Evolutionary conservation across 2,888 invertebrate species (phyloP), one percentile per base, ranked within the genome.

Genomic region (Epiblema foenella): DNA sequence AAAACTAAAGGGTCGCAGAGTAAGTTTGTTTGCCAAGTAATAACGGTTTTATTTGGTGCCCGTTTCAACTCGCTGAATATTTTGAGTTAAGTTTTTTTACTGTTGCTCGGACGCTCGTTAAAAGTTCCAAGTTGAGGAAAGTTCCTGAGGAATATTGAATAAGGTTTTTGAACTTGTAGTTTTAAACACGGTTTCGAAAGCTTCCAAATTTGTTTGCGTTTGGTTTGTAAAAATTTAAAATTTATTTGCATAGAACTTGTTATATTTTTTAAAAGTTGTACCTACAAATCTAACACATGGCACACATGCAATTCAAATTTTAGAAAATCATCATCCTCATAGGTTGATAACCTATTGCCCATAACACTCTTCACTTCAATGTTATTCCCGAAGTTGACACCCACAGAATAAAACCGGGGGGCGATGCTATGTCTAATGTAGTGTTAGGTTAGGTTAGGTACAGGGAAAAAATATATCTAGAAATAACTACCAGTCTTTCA

Each of bases 11-110:
- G 79, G 81, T 81, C 79, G 76, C 77, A 42, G 67, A 63, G 76
- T 75, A 78, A 81, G 80, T 83, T 85, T 85, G 79, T 86, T 85
- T 87, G 85, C 81, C 76, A 80, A 83, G 79, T 85, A 85, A 86
- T 85, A 86, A 86, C 84, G 83, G 79, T 84, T 81, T 84, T 85
- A 85, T 82, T 81, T 75, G 74, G 76, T 77, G 72, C 76, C 76
- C 66, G 74, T 77, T 79, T 77, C 73, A 39, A 77, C 77, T 81
- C 77, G 75, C 78, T 78, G 77, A 76, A 78, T 76, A 72, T 77
- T 77, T 75, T 72, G 59, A 62, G 65, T 78, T 80, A 74, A 75
- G 72, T 74, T 80, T 76, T 78, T 76, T 68, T 72, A 70, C 73
- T 81, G 83, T 81, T 81, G 78, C 81, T 84, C 81, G 76, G 82